Conservation (phyloP, 2,888 invertebrate genomes). For the Drosophila hawaiiensis region DNA sequence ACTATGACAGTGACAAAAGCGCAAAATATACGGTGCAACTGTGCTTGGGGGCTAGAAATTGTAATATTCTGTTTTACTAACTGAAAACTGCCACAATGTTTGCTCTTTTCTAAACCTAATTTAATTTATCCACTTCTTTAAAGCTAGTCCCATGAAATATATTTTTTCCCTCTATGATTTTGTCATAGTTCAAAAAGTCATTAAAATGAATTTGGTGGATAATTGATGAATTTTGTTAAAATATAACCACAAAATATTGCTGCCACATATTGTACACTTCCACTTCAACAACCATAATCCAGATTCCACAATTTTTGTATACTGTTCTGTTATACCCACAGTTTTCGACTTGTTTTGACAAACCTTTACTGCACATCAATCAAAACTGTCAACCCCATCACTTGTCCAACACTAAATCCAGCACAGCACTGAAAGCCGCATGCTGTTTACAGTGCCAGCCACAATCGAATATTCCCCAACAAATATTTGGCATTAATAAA, state of each 20-base stretch:
- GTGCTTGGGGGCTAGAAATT: neutral
- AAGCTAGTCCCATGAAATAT: neutral
- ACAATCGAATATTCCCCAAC: conserved; percentile 28
- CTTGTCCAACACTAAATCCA: conserved; percentile 11
- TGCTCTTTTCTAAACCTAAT: neutral
- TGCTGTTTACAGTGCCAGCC: conserved; percentile 1
- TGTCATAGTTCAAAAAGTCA: neutral
- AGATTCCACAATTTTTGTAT: neutral
- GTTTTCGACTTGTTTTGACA: neutral
- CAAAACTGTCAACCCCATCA: conserved; percentile 17
- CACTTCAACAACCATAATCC: neutral
- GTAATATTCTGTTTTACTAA: neutral
- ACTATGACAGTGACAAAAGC: neutral
- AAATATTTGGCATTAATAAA: conserved; percentile 63
- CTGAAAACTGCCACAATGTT: neutral
- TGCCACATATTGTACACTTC: neutral
- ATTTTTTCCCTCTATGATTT: neutral
- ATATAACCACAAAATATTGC: neutral
- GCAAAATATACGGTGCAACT: neutral
- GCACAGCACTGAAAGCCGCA: neutral
- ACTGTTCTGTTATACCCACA: neutral
- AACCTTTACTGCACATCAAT: conserved; percentile 15
- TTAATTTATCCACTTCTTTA: neutral
- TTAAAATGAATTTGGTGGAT: neutral
- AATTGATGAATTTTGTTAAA: neutral